Base-by-base conservation (phyloP, 2,113 vertebrate species). In the Colaptes auratus region DNA sequence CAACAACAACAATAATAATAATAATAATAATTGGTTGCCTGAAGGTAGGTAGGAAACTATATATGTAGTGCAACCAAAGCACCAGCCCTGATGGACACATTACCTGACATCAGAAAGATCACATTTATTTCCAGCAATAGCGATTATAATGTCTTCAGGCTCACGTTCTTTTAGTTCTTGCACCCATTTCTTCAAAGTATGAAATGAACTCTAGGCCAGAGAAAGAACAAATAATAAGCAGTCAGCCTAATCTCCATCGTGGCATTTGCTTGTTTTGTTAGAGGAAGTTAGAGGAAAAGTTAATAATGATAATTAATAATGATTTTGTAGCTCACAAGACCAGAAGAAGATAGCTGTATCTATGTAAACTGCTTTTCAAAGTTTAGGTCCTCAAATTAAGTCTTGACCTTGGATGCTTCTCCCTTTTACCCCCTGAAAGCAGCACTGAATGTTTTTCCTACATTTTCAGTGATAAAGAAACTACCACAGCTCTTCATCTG, bases 141-240 rank as follows among this genome's bases (percentile, higher is more conserved):
- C 99, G 97, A 99, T 99, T 28, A 99, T 99, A 46, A 99, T 99
- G 96, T 99, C 99, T 93, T 99, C 99, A 52, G 99, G 99, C 31
- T 99, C 99, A 5, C 99, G 99, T 85, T 99, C 99, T 96, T 99
- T 99, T 84, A 99, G 97, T 93, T 99, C 99, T 96, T 99, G 99
- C 84, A 99, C 99, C 99, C 99, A 99, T 93, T 99, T 99, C 98
- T 99, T 99, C 97, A 99, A 97, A 83, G 98, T 99, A 96, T 99
- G 98, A 98, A 99, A 99, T 12, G 99, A 99, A 97, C 99, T 99
- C 99, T 99, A 97, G 92, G 92, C 28, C 79, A 95, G 94, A 97
- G 67, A 88, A 80, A 84, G 21, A 92, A 90, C 50, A 39, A 56
- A 83, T 86, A 82, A 94, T 88, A 80, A 94, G 53, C 35, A 50